Evolutionary conservation across 2,888 invertebrate genomes (phyloP), one percentile per base, ranked within the genome.

Genomic region (Cataglyphis cursor): DNA sequence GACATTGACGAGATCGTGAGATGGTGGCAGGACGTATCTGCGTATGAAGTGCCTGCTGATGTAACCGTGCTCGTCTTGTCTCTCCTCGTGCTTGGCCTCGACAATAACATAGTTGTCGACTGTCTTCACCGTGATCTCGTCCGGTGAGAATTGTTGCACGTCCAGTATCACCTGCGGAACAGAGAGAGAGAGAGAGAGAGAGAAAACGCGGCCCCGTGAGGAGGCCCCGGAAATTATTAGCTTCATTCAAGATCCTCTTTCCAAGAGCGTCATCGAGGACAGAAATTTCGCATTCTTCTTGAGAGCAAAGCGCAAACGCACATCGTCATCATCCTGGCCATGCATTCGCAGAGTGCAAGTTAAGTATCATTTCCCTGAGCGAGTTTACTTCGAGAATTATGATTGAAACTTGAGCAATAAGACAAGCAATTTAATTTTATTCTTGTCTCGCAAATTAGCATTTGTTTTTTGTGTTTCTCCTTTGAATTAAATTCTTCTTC

Each of bases 71-170:
- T 95, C 95, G 89, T 96, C 96, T 84, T 94, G 93, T 87, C 92
- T 95, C 90, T 96, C 96, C 88, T 95, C 95, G 92, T 96, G 96
- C 89, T 95, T 95, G 74, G 95, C 96, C 86, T 95, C 95, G 61
- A 96, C 94, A 48, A 95, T 93, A 65, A 96, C 93, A 86, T 93
- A 92, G 85, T 95, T 95, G 87, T 95, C 95, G 83, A 93, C 91
- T 57, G 95, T 94, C 90, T 96, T 96, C 86, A 96, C 95, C 59
- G 93, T 93, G 85, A 96, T 94, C 88, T 96, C 96, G 15, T 95
- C 95, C 70, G 96, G 96, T 87, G 94, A 93, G 90, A 95, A 96
- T 90, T 95, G 95, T 88, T 95, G 95, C 81, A 95, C 95, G 85
- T 96, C 94, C 84, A 94, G 86, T 91, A 94, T 94, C 87, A 94